phyloP scores from a whole-genome alignment of 1,140 invertebrate genomes.

The Heliconius congener region DNA sequence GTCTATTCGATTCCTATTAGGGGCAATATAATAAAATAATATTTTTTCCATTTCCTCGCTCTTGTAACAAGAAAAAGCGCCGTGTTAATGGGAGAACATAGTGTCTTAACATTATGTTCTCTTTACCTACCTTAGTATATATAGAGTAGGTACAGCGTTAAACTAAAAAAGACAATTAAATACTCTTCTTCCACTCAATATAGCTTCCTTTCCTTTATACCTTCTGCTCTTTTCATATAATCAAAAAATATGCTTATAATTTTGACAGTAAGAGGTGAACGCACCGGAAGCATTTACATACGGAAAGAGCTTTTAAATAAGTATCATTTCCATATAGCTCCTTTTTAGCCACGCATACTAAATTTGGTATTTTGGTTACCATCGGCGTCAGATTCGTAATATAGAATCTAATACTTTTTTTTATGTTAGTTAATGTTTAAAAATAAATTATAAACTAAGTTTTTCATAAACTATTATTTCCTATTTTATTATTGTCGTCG shows the following conservation, averaged over 20 bases:
- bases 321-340: slow-evolving; percentile 12
- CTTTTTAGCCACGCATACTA: background rate
- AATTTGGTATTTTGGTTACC: background rate
- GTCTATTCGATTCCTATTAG: background rate
- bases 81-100: background rate
- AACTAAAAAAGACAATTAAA: no score
- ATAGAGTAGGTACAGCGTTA: no score
- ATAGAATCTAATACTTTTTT: no score
- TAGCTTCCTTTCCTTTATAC: no score
- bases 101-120: no score
- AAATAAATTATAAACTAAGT: no score
- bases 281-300: slow-evolving; percentile 29
- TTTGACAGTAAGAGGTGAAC: slow-evolving; percentile 26
- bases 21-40: background rate
- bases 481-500: no score
- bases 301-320: slow-evolving; percentile 24
- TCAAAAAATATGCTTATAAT: background rate
- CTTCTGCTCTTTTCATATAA: background rate
- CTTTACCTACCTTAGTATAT: no score
- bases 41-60: background rate
- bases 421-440: no score
- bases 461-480: no score
- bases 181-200: no score
- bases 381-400: no score
- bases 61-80: background rate